phyloP scores from a whole-genome alignment of 2,888 invertebrate genomes.

The Oasisia sp. region DNA sequence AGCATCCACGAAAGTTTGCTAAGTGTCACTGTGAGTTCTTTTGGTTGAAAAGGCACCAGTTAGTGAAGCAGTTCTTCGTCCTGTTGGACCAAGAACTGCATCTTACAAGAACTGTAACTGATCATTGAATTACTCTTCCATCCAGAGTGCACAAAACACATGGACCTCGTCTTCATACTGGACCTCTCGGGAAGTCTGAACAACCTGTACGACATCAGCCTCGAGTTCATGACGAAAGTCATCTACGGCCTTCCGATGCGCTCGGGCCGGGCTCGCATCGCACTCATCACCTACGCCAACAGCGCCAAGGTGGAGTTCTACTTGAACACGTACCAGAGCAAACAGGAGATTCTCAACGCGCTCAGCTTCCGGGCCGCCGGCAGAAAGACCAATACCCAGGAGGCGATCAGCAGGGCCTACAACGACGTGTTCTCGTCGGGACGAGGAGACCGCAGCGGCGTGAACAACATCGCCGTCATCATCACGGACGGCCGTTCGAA shows the following conservation, averaged over 20 bases:
- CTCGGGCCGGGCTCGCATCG: constrained; percentile 28
- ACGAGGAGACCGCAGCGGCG: background rate
- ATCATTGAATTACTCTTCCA: background rate
- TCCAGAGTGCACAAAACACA: constrained; percentile 30
- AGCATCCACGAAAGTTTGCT: too few species aligned
- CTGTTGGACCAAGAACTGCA: too few species aligned
- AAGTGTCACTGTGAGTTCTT: too few species aligned
- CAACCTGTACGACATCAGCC: constrained; percentile 26
- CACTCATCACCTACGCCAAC: constrained; percentile 30
- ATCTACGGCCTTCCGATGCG: constrained; percentile 32
- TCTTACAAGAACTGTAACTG: too few species aligned
- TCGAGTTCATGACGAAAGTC: constrained; percentile 29
- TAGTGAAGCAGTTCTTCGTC: too few species aligned
- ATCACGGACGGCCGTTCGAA: constrained; percentile 24
- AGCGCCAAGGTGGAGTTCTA: constrained; percentile 29
- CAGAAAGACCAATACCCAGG: background rate
- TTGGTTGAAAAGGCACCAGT: too few species aligned
- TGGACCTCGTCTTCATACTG: constrained; percentile 38
- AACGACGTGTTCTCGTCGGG: background rate
- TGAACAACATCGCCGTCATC: constrained; percentile 8
- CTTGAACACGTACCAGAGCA: constrained; percentile 30
- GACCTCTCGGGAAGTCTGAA: constrained; percentile 35
- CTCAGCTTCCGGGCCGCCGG: background rate
- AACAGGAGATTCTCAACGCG: constrained; percentile 30
- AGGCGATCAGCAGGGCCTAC: background rate